Evolutionary conservation across 2,113 vertebrate species (phyloP), one percentile per base, ranked within the genome.

Genomic region (Toxostoma redivivum): DNA sequence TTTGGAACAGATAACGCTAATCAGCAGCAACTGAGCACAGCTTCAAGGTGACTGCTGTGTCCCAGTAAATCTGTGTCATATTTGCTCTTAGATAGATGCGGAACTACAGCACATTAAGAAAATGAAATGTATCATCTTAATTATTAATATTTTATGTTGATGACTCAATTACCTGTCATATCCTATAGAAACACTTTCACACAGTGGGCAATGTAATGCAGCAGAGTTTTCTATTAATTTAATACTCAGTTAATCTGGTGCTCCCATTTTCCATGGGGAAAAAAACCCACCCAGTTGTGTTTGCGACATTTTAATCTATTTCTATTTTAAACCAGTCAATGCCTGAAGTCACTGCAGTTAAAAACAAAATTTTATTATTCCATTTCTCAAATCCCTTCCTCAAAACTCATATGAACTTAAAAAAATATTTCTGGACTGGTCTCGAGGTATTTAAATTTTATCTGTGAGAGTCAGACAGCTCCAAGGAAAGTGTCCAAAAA

Each of bases 11-110:
- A 95, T 94, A 91, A 76, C 37, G 33, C 84, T 91, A 87, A 92
- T 91, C 92, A 91, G 86, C 84, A 90, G 77, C 50, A 81, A 58
- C 84, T 51, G 87, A 92, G 66, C 62, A 91, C 45, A 69, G 87
- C 87, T 91, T 77, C 94, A 95, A 94, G 94, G 96, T 90, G 91
- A 95, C 90, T 70, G 56, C 88, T 78, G 58, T 42, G 50, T 87
- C 84, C 87, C 81, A 82, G 70, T 82, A 94, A 77, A 91, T 89
- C 96, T 86, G 62, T 51, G 69, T 79, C 89, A 69, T 74, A 87
- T 80, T 80, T 82, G 74, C 78, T 81, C 19, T 0, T 28, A 44
- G 80, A 91, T 6, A 79, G 66, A 82, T 50, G 50, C 82, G 67
- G 50, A 85, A 76, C 74, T 42, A 85, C 37, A 81, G 54, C 3